A percentile compares a stretch with the other conserved stretches of the same genome.
Conservation (phyloP, 2,797 vertebrate genomes). For the Rhinoraja longicauda region DNA sequence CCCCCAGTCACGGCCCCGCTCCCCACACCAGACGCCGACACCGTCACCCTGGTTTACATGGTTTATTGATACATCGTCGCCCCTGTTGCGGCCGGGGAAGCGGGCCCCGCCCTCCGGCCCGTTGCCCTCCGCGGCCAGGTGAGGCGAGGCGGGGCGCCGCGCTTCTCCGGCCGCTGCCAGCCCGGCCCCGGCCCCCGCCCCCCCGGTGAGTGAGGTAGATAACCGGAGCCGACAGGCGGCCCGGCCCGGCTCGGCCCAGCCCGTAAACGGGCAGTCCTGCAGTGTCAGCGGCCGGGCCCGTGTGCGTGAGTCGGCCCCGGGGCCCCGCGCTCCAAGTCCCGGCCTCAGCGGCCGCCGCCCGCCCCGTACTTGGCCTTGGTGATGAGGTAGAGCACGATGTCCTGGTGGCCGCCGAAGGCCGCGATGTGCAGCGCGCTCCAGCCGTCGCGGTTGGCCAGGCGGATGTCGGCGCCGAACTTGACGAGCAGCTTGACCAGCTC, state of each 20-base stretch:
- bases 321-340: conserved; percentile 46
- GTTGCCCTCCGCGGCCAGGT: too few relatives aligned
- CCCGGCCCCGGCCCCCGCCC: too few relatives aligned
- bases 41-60: not conserved
- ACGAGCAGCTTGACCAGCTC: conserved; percentile 96
- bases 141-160: too few relatives aligned
- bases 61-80: not conserved
- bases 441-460: conserved; percentile 92
- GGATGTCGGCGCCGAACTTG: conserved; percentile 93
- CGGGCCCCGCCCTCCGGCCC: too few relatives aligned
- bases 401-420: conserved; percentile 94
- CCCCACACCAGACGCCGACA: not conserved
- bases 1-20: not conserved
- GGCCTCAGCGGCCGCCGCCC: conserved; percentile 57
- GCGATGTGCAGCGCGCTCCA: conserved; percentile 98
- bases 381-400: conserved; percentile 98
- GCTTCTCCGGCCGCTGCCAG: not conserved
- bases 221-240: conserved; percentile 27
- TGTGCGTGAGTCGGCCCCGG: not conserved
- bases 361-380: conserved; percentile 97
- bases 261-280: conserved; percentile 51
- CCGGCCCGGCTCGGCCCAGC: conserved; percentile 51
- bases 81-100: not conserved
- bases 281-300: not conserved
- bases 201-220: not conserved